A percentile compares a stretch with the other conserved stretches of the same genome.
These are phyloP conservation scores for Sebastes trivittatus DNA, from an alignment of 2,797 vertebrate species.

Conservation along the genomic window DNA sequence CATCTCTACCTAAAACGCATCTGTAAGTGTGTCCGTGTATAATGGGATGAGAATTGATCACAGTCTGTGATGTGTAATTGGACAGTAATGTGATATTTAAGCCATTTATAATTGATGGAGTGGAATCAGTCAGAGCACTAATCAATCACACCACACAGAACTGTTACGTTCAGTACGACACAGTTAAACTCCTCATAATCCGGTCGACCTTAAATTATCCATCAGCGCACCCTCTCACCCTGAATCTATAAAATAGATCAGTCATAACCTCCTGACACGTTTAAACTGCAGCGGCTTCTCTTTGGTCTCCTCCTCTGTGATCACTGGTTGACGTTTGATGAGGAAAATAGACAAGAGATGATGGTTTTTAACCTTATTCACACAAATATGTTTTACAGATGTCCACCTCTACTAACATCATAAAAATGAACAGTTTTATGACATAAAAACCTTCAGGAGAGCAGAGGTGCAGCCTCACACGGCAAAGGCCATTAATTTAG, in stretches of 20 bases:
- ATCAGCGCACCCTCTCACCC: conserved; percentile 4
- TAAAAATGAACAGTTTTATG: conserved; percentile 31
- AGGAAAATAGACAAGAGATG: background rate
- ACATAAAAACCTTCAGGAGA: conserved; percentile 6
- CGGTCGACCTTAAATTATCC: conserved; percentile 31
- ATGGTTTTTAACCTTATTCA: conserved; percentile 15
- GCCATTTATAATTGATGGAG: conserved; percentile 64
- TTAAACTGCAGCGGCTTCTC: background rate
- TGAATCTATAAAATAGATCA: background rate
- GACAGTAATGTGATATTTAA: conserved; percentile 66
- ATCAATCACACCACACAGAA: conserved; percentile 57
- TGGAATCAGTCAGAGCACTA: conserved; percentile 57
- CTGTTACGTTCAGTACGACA: conserved; percentile 21
- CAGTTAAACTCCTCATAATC: conserved; percentile 47
- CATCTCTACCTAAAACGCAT: conserved; percentile 20
- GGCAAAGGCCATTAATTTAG: background rate
- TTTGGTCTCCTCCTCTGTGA: background rate
- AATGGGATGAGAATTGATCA: conserved; percentile 54
- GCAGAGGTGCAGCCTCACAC: background rate
- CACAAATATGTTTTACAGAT: conserved; percentile 6
- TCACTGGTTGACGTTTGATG: background rate
- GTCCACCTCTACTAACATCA: conserved; percentile 6
- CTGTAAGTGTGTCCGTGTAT: conserved; percentile 30
- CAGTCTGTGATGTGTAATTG: conserved; percentile 52
- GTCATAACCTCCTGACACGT: conserved; percentile 6